These are phyloP conservation scores for Pseudomyrmex cubaensis DNA, from an alignment of 1,140 invertebrate species.

Conservation along the genomic window DNA sequence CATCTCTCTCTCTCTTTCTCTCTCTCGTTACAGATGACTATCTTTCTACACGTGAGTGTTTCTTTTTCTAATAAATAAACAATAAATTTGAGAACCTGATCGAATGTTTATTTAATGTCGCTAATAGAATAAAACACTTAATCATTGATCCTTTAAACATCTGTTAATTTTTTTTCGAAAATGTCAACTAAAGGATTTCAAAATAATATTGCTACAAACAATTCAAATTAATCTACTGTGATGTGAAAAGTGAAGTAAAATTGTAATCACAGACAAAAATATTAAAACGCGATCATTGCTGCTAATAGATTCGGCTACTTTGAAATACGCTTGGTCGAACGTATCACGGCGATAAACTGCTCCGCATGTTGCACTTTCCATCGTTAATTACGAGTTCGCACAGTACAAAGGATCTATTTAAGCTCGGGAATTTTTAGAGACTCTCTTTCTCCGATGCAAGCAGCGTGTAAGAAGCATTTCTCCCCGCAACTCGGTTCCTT, in stretches of 20 bases:
- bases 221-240: neutral
- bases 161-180: conserved; percentile 2
- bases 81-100: neutral
- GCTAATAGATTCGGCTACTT: neutral
- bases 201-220: neutral
- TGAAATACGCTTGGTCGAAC: neutral
- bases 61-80: neutral
- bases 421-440: neutral
- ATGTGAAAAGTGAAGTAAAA: neutral
- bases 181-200: no score
- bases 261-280: neutral
- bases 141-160: no score
- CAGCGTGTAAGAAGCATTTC: conserved; percentile 1
- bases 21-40: neutral
- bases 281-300: no score
- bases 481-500: conserved; percentile 1
- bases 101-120: no score
- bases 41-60: neutral
- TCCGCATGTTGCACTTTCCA: neutral
- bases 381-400: conserved; percentile 10
- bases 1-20: neutral
- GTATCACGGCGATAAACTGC: neutral
- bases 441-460: neutral
- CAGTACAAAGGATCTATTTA: neutral
- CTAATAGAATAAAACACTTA: no score